Evolutionary conservation across 2,888 invertebrate species (phyloP).

Genomic region (Aspidiotus destructor): DNA sequence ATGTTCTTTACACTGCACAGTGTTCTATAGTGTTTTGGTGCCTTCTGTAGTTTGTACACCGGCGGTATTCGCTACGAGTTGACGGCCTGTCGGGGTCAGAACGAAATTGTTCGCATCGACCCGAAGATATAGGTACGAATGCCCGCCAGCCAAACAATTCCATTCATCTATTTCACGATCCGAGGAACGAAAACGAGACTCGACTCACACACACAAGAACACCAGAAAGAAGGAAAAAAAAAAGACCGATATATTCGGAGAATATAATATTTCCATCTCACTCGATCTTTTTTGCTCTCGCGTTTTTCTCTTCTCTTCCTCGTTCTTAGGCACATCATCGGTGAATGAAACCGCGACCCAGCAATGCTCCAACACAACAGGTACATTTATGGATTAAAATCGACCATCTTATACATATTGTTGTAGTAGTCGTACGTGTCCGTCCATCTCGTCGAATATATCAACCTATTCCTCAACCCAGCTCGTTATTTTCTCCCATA

Average conservation of each 20-base stretch:
- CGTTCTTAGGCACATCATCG: background rate
- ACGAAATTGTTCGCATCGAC: background rate
- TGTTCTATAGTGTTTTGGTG: too few relatives aligned
- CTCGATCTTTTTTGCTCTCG: too few relatives aligned
- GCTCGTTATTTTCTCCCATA: too few relatives aligned
- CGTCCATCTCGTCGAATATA: too few relatives aligned
- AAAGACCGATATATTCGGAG: background rate
- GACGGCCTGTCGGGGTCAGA: conserved; percentile 4
- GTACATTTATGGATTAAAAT: background rate
- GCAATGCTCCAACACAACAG: background rate
- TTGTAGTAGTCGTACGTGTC: too few relatives aligned
- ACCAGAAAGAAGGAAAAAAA: background rate
- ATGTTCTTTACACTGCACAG: too few relatives aligned
- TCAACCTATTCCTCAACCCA: too few relatives aligned
- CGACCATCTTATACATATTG: too few relatives aligned
- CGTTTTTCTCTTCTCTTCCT: background rate
- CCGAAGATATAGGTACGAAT: background rate
- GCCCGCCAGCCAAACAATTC: background rate
- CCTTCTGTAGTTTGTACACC: too few relatives aligned
- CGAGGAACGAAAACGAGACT: background rate
- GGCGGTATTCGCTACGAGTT: background rate
- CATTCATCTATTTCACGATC: background rate
- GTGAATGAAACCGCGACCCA: background rate
- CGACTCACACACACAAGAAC: background rate
- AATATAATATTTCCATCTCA: background rate